phyloP scores from a whole-genome alignment of 92 coral and sea anemone genomes.

The Zoanthus sociatus region DNA sequence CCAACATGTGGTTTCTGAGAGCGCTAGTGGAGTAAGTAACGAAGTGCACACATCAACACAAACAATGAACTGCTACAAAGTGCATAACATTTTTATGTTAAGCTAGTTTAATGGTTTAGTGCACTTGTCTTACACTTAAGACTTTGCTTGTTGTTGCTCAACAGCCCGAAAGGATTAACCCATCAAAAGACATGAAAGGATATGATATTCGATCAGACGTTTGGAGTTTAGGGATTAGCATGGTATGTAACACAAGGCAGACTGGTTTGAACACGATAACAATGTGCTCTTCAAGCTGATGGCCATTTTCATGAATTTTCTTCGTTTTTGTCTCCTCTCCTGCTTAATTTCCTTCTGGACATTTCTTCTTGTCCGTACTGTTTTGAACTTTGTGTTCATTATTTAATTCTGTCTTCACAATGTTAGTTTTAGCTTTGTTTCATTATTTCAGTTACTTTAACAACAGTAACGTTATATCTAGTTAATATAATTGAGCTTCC shows the following conservation, averaged over 20 bases:
- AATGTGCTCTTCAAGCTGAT: background rate
- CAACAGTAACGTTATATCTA: no score
- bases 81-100: background rate
- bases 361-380: background rate
- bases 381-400: no score
- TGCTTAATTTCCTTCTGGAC: background rate
- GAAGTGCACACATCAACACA: no score
- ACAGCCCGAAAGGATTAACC: conserved; percentile 97
- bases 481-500: no score
- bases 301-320: background rate
- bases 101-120: background rate
- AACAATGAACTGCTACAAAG: no score
- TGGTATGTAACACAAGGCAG: conserved; percentile 61
- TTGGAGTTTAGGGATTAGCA: conserved; percentile 98
- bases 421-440: no score
- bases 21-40: no score
- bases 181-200: conserved; percentile 88
- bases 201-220: conserved; percentile 97
- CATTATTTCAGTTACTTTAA: no score
- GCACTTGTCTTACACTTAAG: background rate
- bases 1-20: no score
- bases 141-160: background rate
- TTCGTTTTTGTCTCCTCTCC: background rate
- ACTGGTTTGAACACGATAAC: background rate
- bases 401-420: no score